Evolutionary conservation across 2,113 vertebrate genomes (phyloP).

Genomic region (Neotoma lepida): DNA sequence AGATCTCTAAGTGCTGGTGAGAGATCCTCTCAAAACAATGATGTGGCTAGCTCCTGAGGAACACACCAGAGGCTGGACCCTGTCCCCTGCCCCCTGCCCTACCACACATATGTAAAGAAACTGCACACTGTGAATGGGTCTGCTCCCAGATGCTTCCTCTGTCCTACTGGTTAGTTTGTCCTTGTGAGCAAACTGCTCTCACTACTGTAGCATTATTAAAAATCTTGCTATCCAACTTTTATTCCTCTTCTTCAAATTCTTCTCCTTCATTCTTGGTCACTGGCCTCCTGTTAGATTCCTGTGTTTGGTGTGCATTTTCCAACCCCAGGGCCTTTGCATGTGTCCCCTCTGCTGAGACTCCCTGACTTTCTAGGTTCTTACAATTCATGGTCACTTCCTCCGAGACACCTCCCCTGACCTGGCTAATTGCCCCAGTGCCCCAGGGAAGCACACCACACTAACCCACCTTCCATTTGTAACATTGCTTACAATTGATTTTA

Average conservation of each 20-base stretch:
- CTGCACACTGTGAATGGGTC: background rate
- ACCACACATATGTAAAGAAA: background rate
- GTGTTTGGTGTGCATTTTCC: background rate
- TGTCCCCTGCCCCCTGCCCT: background rate
- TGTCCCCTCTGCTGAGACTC: background rate
- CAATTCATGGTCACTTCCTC: background rate
- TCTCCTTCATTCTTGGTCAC: background rate
- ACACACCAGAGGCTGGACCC: background rate
- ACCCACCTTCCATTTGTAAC: background rate
- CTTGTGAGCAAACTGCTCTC: too few species aligned
- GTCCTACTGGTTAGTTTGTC: background rate
- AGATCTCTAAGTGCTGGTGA: background rate
- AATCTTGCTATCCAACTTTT: background rate
- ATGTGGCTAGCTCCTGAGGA: background rate
- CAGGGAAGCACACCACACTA: background rate
- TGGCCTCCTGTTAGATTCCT: background rate
- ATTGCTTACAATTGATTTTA: background rate
- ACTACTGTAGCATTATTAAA: background rate
- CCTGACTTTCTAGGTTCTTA: background rate
- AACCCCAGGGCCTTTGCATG: background rate
- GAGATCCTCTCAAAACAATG: background rate
- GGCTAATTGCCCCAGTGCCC: rapidly evolving
- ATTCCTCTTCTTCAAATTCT: background rate
- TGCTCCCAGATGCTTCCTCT: background rate
- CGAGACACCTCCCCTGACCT: background rate